Conservation (phyloP, 1,140 invertebrate species). For the Asobara japonica region DNA sequence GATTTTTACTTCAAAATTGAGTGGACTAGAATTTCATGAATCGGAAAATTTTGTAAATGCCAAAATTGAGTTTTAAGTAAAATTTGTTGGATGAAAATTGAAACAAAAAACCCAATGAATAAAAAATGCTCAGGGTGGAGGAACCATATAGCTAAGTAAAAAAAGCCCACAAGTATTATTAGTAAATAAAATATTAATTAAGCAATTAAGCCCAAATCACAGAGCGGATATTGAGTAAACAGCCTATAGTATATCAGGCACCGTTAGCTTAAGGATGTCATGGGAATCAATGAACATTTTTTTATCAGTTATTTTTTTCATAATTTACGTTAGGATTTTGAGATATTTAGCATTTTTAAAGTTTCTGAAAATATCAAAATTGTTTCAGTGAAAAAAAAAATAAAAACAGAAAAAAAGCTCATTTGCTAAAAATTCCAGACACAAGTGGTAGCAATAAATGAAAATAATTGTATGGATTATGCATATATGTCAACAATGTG, state of each 20-base stretch:
- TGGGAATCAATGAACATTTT: no score
- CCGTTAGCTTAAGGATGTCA: conserved; percentile 39
- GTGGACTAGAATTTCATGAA: conserved; percentile 2
- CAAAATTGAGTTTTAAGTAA: background rate
- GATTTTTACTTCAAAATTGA: background rate
- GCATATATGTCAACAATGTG: no score
- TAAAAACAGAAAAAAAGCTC: no score
- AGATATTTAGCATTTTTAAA: no score
- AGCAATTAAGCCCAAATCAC: conserved; percentile 47
- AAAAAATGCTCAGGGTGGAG: background rate
- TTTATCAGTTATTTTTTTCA: no score
- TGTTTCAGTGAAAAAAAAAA: background rate
- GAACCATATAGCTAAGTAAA: background rate
- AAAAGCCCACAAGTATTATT: conserved; percentile 4
- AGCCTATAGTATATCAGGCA: conserved; percentile 49
- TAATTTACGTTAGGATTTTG: no score
- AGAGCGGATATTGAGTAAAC: conserved; percentile 50
- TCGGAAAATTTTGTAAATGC: background rate
- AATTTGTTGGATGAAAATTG: background rate
- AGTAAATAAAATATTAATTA: conserved; percentile 25
- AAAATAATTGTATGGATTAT: no score
- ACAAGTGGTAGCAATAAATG: no score
- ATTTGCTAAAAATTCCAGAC: no score
- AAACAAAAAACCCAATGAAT: background rate
- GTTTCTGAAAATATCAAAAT: no score